Percentiles rank a stretch among this genome's conserved stretches.
Evolutionary conservation across 2,888 invertebrate species (phyloP).

Genomic region (Chymomyza amoena): DNA sequence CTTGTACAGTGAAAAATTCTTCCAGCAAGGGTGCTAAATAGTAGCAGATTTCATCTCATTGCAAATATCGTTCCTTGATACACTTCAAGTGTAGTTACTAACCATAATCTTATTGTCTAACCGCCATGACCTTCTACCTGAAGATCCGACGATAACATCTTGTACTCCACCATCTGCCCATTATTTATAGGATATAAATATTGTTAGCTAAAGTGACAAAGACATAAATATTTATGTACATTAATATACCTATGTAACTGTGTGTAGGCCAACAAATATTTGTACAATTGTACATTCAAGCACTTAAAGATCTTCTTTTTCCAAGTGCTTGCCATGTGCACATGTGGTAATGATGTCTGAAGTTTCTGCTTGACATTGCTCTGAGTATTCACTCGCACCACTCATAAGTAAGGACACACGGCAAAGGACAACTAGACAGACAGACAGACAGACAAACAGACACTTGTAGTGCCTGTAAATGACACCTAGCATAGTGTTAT

Average conservation of each 20-base stretch:
- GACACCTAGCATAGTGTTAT: conserved; percentile 59
- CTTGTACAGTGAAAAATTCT: too few species aligned
- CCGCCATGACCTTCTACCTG: too few species aligned
- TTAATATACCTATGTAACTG: conserved; percentile 1
- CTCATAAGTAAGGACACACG: neutral
- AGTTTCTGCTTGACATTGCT: conserved; percentile 3
- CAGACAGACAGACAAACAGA: neutral
- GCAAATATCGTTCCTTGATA: too few species aligned
- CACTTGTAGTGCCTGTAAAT: conserved; percentile 44
- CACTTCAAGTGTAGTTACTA: too few species aligned
- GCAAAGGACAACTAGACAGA: neutral
- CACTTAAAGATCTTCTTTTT: neutral
- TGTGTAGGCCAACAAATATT: neutral
- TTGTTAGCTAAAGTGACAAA: neutral
- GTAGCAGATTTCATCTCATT: too few species aligned
- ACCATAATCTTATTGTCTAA: too few species aligned
- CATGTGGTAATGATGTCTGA: neutral
- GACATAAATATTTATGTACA: neutral
- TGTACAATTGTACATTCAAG: neutral
- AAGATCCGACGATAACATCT: too few species aligned
- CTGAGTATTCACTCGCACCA: neutral
- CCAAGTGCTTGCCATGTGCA: conserved; percentile 11
- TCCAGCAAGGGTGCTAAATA: too few species aligned
- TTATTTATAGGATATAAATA: neutral
- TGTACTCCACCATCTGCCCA: too few species aligned